phyloP scores from a whole-genome alignment of 1,140 invertebrate species.

The Saccostrea glomerata region DNA sequence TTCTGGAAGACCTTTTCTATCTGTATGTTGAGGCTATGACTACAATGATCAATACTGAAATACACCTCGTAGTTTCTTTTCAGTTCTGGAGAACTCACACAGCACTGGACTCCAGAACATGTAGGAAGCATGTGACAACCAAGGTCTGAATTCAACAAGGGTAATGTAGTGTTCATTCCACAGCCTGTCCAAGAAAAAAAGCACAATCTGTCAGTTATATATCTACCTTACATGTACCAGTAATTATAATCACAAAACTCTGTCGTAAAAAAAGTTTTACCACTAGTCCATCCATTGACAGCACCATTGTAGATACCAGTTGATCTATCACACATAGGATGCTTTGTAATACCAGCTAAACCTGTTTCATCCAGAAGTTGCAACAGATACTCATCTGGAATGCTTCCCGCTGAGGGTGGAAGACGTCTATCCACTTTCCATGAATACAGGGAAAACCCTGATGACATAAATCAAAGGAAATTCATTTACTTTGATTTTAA shows the following conservation, averaged over 20 bases:
- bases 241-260: not conserved
- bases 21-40: slow-evolving; percentile 37
- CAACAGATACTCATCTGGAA: slow-evolving; percentile 26
- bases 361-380: slow-evolving; percentile 41
- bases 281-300: slow-evolving; percentile 55
- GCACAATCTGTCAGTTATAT: not conserved
- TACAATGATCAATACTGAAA: slow-evolving; percentile 39
- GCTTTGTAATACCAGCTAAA: slow-evolving; percentile 39
- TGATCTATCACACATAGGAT: slow-evolving; percentile 43
- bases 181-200: slow-evolving; percentile 40
- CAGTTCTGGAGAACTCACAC: slow-evolving; percentile 36
- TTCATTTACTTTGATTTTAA: not conserved
- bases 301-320: slow-evolving; percentile 14
- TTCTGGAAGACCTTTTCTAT: slow-evolving; percentile 49
- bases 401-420: not conserved
- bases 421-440: slow-evolving; percentile 13
- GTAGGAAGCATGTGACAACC: slow-evolving; percentile 43
- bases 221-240: not conserved
- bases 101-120: slow-evolving; percentile 52
- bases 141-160: not conserved
- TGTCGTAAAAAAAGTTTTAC: slow-evolving; percentile 29
- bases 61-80: slow-evolving; percentile 39
- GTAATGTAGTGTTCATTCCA: slow-evolving; percentile 43
- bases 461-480: not conserved
- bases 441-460: not conserved